Evolutionary conservation across 1,140 invertebrate genomes (phyloP), one percentile per base, ranked within the genome.

Genomic region (Stegodyphus mimosarum): DNA sequence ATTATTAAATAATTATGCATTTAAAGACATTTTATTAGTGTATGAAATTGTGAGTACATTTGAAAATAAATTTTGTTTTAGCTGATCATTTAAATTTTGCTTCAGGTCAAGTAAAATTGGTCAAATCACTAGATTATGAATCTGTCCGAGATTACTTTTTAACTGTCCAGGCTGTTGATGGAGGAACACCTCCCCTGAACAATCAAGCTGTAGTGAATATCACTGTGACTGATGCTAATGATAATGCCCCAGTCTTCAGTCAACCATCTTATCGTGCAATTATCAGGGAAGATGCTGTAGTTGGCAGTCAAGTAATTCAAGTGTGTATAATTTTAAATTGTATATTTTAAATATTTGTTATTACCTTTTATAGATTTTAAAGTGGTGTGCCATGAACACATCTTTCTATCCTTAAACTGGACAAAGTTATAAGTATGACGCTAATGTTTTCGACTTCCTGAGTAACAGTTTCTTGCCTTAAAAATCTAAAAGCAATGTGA

Each of bases 181-280:
- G 94, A 76, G 96, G 96, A 15, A 95, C 93, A 88, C 96, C 96
- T 0, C 92, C 94, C 80, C 91, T 97, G 15, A 95, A 93, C 48
- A 95, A 95, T 1, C 94, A 95, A 10, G 94, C 96, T 49, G 92
- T 94, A 10, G 94, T 98, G 88, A 93, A 92, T 7, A 93, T 98
- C 0, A 92, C 93, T 71, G 95, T 98, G 1, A 93, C 95, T 86
- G 97, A 98, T 90, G 94, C 94, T 18, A 98, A 98, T 90, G 97
- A 98, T 90, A 98, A 98, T 91, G 93, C 96, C 0, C 98, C 98
- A 0, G 93, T 94, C 33, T 99, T 99, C 90, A 94, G 92, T 0
- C 93, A 95, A 88, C 90, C 92, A 15, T 89, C 93, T 53, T 97
- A 97, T 51, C 73, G 89, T 83, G 90, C 90, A 9, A 86, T 81